A percentile compares a stretch with the other conserved stretches of the same genome.
These are phyloP conservation scores for Blomia tropicalis DNA, from an alignment of 2,888 invertebrate genomes.

Conservation along the genomic window DNA sequence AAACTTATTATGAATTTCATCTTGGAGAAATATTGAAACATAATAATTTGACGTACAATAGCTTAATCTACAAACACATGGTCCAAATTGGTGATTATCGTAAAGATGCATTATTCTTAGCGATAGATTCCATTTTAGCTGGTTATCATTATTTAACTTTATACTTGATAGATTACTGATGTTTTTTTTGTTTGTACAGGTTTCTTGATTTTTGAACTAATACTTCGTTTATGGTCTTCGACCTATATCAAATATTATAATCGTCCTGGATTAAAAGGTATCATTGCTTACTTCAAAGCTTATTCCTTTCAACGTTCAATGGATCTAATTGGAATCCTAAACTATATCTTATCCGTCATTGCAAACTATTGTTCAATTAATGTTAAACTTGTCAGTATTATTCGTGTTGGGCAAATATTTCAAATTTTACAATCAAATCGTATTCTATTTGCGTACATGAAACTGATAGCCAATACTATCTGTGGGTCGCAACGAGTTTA, in stretches of 20 bases:
- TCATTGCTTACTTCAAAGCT: background rate
- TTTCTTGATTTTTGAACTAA: background rate
- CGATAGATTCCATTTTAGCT: background rate
- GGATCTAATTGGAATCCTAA: background rate
- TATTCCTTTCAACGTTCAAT: background rate
- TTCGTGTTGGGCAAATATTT: background rate
- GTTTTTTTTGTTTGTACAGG: background rate
- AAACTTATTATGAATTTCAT: background rate
- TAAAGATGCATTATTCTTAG: too few species aligned
- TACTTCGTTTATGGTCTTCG: background rate
- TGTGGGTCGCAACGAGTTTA: background rate
- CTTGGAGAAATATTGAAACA: background rate
- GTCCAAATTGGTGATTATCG: too few species aligned
- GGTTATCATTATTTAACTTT: background rate
- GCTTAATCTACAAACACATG: too few species aligned
- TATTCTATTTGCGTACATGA: background rate
- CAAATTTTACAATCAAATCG: conserved; percentile 3
- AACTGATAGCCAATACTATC: background rate
- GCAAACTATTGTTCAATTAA: background rate
- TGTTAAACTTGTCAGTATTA: background rate
- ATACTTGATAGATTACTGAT: background rate
- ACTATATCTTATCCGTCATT: background rate
- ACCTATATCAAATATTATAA: background rate
- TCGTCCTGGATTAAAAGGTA: background rate
- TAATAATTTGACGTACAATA: background rate